Evolutionary conservation across 2,797 vertebrate species (phyloP).

Genomic region (Sebastes diaconus): DNA sequence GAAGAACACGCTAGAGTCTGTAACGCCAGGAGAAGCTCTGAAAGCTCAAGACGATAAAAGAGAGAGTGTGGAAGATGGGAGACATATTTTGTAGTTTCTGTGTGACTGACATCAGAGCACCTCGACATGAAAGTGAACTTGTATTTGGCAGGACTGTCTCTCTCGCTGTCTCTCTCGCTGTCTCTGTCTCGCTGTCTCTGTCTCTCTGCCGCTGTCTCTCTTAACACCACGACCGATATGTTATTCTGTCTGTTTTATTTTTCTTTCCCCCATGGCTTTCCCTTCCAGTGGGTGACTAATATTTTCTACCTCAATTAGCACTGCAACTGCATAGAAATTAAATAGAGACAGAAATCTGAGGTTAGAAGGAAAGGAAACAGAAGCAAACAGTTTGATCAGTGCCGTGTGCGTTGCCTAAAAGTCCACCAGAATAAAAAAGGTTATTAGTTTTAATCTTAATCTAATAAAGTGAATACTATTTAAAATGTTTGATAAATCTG

Average conservation of each 20-base stretch:
- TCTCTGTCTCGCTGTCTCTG: background rate
- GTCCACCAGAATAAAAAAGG: slow-evolving; percentile 7
- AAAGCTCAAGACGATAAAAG: background rate
- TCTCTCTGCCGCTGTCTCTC: background rate
- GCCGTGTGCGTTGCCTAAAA: slow-evolving; percentile 45
- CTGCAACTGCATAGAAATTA: slow-evolving; percentile 13
- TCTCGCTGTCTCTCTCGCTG: background rate
- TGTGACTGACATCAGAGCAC: slow-evolving; percentile 32
- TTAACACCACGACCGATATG: background rate
- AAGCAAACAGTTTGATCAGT: slow-evolving; percentile 28
- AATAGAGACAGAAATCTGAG: slow-evolving; percentile 24
- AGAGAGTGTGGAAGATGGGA: background rate
- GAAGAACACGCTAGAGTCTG: background rate
- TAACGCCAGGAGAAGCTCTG: background rate
- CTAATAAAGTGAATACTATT: background rate
- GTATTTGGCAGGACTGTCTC: slow-evolving; percentile 12
- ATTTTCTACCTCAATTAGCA: slow-evolving; percentile 74
- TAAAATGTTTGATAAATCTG: background rate
- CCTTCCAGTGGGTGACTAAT: slow-evolving; percentile 76
- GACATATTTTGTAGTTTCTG: background rate
- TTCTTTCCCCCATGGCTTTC: slow-evolving; percentile 47
- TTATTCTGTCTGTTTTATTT: slow-evolving; percentile 61
- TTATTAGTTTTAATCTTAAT: background rate
- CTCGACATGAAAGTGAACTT: slow-evolving; percentile 29
- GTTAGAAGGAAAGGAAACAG: slow-evolving; percentile 6